phyloP scores from a whole-genome alignment of 2,113 vertebrate genomes.

The Natator depressus region DNA sequence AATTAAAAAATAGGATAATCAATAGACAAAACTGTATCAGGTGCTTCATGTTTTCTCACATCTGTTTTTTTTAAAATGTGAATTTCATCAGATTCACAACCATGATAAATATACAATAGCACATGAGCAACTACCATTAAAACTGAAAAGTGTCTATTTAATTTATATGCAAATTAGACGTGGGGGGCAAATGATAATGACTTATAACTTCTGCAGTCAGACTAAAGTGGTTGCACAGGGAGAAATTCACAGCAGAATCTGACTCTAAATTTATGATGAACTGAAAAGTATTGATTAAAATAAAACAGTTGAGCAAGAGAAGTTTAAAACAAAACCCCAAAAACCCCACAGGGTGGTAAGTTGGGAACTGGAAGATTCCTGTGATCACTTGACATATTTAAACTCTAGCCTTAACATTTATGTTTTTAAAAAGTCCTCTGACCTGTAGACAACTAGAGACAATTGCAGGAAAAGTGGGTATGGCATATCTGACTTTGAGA shows the following conservation, averaged over 20 bases:
- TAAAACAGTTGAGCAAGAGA: background rate
- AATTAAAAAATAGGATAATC: background rate
- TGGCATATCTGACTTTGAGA: background rate
- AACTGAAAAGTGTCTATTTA: background rate
- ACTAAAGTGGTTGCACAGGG: background rate
- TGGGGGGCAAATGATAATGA: background rate
- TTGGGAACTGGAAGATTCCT: background rate
- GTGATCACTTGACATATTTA: background rate
- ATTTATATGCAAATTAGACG: background rate
- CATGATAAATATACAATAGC: background rate
- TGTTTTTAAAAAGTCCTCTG: background rate
- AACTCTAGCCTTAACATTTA: background rate
- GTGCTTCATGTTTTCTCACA: background rate
- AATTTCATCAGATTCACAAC: background rate
- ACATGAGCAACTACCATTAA: background rate
- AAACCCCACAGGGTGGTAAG: background rate
- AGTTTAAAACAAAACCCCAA: background rate
- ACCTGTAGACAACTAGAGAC: fast-evolving
- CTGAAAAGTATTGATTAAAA: background rate
- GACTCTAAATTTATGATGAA: background rate
- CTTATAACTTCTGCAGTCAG: background rate
- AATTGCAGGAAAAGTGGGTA: background rate
- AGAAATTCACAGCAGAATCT: background rate
- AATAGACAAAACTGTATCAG: background rate
- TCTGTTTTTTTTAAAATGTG: fast-evolving